Evolutionary conservation across 2,113 vertebrate genomes (phyloP).

Genomic region (Scytalopus superciliaris): DNA sequence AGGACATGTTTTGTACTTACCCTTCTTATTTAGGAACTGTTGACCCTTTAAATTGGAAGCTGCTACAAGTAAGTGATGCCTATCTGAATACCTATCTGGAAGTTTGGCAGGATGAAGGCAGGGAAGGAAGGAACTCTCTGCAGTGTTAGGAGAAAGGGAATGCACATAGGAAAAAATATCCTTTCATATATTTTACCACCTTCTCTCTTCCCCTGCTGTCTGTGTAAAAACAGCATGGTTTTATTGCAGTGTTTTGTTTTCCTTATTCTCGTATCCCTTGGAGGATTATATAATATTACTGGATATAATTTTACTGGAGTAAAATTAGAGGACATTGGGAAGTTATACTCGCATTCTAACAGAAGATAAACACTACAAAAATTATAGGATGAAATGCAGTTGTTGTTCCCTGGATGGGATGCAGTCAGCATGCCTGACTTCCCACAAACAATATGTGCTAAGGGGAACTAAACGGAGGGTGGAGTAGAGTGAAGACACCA

Average conservation of each 20-base stretch:
- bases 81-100: neutral
- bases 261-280: neutral
- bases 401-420: neutral
- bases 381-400: neutral
- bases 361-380: neutral
- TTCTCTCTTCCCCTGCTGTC: accelerated
- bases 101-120: neutral
- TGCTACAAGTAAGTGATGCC: neutral
- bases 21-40: neutral
- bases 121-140: neutral
- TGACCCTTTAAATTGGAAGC: neutral
- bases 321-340: neutral
- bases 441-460: too few species aligned
- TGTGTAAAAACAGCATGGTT: neutral
- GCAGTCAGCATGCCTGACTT: neutral
- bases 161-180: accelerated
- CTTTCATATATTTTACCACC: neutral
- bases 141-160: neutral
- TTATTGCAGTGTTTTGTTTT: neutral
- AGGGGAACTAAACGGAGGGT: accelerated
- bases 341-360: neutral
- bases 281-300: neutral
- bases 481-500: neutral
- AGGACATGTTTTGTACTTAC: neutral
- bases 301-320: too few species aligned